Evolutionary conservation across 2,888 invertebrate species (phyloP).

Genomic region (Ischnura elegans): DNA sequence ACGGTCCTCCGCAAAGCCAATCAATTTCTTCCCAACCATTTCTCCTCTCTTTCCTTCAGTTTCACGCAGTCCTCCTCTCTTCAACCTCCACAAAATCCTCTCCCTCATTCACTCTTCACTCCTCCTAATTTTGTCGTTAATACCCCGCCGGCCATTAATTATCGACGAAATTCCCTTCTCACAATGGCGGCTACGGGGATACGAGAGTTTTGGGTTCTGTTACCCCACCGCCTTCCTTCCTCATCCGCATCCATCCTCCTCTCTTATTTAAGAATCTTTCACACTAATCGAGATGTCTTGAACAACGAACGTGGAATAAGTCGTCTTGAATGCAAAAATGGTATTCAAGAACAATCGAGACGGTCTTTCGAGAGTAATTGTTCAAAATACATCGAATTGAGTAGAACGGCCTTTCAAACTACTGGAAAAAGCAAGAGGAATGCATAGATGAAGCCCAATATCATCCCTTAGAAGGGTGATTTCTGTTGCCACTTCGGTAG

Average conservation of each 20-base stretch:
- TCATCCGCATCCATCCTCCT: neutral
- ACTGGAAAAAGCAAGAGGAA: no score
- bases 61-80: neutral
- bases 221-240: neutral
- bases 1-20: neutral
- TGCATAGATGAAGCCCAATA: no score
- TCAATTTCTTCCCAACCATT: neutral
- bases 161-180: slow-evolving; percentile 56
- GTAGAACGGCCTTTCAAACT: no score
- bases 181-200: slow-evolving; percentile 23
- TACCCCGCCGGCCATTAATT: slow-evolving; percentile 56
- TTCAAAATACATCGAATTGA: no score
- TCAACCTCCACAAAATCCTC: neutral
- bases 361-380: no score
- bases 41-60: neutral
- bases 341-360: no score
- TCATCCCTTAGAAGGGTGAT: no score
- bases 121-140: slow-evolving; percentile 64
- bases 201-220: neutral
- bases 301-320: no score
- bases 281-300: no score
- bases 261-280: no score
- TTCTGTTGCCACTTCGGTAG: no score
- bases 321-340: no score
- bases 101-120: slow-evolving; percentile 55